Conservation (phyloP, 2,888 invertebrate genomes). For the Thereva unica region DNA sequence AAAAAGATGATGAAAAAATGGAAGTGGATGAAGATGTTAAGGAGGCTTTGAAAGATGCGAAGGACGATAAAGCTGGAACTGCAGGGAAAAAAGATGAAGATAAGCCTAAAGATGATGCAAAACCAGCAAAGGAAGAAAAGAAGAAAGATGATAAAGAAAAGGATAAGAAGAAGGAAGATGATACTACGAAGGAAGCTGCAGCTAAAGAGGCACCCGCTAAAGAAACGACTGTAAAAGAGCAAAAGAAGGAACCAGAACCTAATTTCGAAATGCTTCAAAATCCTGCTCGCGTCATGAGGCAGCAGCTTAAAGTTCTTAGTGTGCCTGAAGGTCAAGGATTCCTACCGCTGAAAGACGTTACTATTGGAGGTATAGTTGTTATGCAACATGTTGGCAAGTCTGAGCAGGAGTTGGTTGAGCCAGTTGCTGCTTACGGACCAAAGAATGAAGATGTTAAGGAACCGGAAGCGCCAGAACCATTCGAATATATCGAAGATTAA, state of each 20-base stretch:
- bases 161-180: constrained; percentile 57
- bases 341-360: constrained; percentile 85
- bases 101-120: constrained; percentile 47
- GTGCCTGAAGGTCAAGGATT: constrained; percentile 82
- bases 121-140: constrained; percentile 49
- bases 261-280: constrained; percentile 89
- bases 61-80: constrained; percentile 60
- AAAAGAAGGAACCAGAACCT: constrained; percentile 86
- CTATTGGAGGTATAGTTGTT: constrained; percentile 96
- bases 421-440: constrained; percentile 88
- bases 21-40: constrained; percentile 75
- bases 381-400: constrained; percentile 81
- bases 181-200: constrained; percentile 59
- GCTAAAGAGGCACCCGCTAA: constrained; percentile 57
- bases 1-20: constrained; percentile 76
- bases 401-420: constrained; percentile 85
- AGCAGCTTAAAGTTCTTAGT: constrained; percentile 80
- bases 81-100: constrained; percentile 46
- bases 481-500: constrained; percentile 81
- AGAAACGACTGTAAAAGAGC: constrained; percentile 51
- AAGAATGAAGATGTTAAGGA: constrained; percentile 94
- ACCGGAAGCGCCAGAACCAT: constrained; percentile 96
- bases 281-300: constrained; percentile 92
- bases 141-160: constrained; percentile 52
- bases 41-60: constrained; percentile 57